A percentile compares a stretch with the other conserved stretches of the same genome.
phyloP scores from a whole-genome alignment of 2,113 vertebrate genomes.

The Castor canadensis region DNA sequence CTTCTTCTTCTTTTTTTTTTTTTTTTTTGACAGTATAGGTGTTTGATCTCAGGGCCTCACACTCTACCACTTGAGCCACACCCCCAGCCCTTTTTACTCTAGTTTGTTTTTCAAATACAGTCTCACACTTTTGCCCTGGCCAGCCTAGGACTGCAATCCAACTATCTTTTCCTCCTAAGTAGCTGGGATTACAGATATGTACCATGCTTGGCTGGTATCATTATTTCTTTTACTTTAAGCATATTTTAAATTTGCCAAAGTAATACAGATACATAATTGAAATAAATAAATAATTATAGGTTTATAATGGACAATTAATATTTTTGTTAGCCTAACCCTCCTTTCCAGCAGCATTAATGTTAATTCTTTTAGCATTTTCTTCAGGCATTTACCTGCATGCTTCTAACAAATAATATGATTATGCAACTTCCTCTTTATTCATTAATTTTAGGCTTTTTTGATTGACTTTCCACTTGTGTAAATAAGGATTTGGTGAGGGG shows the following conservation, averaged over 20 bases:
- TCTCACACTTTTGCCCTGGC: too few relatives aligned
- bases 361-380: slow-evolving; percentile 42
- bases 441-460: slow-evolving; percentile 46
- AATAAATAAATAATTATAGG: slow-evolving; percentile 2
- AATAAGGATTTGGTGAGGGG: too few relatives aligned
- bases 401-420: slow-evolving; percentile 54
- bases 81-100: too few relatives aligned
- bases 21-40: too few relatives aligned
- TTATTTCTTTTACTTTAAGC: not conserved
- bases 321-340: not conserved
- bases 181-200: too few relatives aligned
- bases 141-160: too few relatives aligned
- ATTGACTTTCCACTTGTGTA: slow-evolving; percentile 32
- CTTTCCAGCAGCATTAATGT: not conserved
- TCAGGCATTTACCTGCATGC: not conserved
- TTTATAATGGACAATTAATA: slow-evolving; percentile 5
- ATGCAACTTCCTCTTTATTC: slow-evolving; percentile 31
- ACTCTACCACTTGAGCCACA: too few relatives aligned
- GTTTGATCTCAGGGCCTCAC: too few relatives aligned
- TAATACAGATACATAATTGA: not conserved
- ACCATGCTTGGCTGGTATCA: too few relatives aligned
- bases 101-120: too few relatives aligned
- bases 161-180: too few relatives aligned
- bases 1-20: too few relatives aligned
- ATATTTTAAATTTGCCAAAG: not conserved